Percentiles rank a stretch among this genome's conserved stretches.
Evolutionary conservation across 2,888 invertebrate genomes (phyloP).

Genomic region (Hirtodrosophila confusa): DNA sequence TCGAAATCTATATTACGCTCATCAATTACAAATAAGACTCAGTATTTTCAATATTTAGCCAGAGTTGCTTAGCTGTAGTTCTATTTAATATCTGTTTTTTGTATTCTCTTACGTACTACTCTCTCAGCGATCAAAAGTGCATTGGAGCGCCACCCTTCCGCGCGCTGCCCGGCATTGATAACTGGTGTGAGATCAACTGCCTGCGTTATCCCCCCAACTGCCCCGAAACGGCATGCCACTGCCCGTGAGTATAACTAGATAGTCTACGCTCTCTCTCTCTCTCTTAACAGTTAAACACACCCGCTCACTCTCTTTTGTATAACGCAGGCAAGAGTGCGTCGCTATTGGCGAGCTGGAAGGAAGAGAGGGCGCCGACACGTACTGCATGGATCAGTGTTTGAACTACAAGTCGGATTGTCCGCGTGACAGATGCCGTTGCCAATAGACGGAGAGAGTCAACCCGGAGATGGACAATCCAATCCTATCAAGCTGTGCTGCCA

Average conservation of each 20-base stretch:
- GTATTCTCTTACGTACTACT: not conserved
- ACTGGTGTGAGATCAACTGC: conserved; percentile 94
- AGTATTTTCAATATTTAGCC: no score
- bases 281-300: no score
- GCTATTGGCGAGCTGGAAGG: conserved; percentile 91
- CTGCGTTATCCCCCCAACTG: conserved; percentile 94
- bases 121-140: conserved; percentile 91
- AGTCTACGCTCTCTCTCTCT: not conserved
- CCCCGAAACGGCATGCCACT: conserved; percentile 89
- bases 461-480: not conserved
- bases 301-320: not conserved
- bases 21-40: no score
- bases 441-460: conserved; percentile 37
- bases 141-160: conserved; percentile 88
- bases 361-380: conserved; percentile 90
- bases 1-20: no score
- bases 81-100: not conserved
- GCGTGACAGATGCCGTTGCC: conserved; percentile 89
- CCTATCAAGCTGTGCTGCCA: conserved; percentile 68
- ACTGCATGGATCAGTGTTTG: conserved; percentile 94
- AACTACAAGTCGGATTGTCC: conserved; percentile 91
- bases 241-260: conserved; percentile 89
- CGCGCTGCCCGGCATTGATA: conserved; percentile 89
- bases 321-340: conserved; percentile 90
- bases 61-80: no score